Base-by-base conservation (phyloP, 2,797 vertebrate genomes). In the Parauchenoglanis punctatus region DNA sequence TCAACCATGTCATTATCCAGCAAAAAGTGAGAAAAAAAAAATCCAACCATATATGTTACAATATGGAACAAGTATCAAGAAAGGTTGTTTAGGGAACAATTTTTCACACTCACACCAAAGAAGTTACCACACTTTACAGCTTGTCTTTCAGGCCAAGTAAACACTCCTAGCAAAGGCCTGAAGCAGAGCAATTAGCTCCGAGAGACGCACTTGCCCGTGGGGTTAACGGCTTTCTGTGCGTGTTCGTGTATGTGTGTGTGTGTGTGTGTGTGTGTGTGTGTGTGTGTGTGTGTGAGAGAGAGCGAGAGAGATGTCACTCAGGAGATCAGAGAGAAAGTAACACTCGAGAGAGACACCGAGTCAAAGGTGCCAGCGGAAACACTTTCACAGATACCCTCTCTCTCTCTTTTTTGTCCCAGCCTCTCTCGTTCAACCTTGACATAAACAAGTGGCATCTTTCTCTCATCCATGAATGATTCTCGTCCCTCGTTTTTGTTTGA, bases 331-430 rank as follows among this genome's bases (percentile, higher is more conserved):
- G 88, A 88, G 82, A 85, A 63, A 75, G 75, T 81, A 77, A 58
- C 87, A 88, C 52, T 86, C 35, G 63, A 78, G 90, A 92, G 25
- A 67, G 80, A 90, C 17, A 86, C 88, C 91, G 84, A 87, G 92
- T 92, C 88, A 92, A 94, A 94, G 92, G 93, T 94, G 93, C 88
- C 91, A 93, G 93, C 91, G 91, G 91, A 93, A 93, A 94, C 20
- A 44, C 90, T 89, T 89, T 91, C 85, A 91, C 88, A 75, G 68
- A 85, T 59, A 84, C n/a, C 67, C 28, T 65, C 76, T 46, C 76
- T 58, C n/a, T 56, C 49, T 28, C 8, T 61, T 13, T 46, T n/a
- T 7, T 17, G 4, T 15, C 56, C 35, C 58, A 63, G 58, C 31
- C 7, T 52, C 44, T 52, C 61, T 83, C n/a, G 4, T 83, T 67